Evolutionary conservation across 2,113 vertebrate species (phyloP).

Genomic region (Plectropomus leopardus): DNA sequence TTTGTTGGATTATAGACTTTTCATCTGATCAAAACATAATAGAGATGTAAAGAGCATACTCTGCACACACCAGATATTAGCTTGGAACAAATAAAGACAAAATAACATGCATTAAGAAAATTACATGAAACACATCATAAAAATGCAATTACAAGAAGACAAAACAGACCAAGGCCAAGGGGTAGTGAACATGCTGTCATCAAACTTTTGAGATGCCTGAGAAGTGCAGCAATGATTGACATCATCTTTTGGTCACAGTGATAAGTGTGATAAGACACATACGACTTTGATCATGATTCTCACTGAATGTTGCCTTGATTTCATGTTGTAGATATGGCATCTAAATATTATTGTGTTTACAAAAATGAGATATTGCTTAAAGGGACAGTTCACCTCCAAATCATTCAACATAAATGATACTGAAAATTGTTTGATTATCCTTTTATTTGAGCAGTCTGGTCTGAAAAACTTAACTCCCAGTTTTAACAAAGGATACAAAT

Average conservation of each 20-base stretch:
- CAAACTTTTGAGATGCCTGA: not conserved
- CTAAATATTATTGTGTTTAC: not conserved
- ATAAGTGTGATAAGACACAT: not conserved
- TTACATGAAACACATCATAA: not conserved
- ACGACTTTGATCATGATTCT: constrained; percentile 8
- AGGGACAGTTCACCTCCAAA: too few relatives aligned
- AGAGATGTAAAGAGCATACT: not conserved
- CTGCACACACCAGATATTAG: not conserved
- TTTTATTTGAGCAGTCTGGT: too few relatives aligned
- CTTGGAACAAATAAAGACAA: not conserved
- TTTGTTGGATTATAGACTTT: not conserved
- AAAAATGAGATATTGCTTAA: not conserved
- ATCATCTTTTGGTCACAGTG: not conserved
- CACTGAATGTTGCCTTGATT: not conserved
- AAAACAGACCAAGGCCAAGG: rapidly evolving
- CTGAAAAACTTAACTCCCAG: too few relatives aligned
- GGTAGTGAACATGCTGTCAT: not conserved
- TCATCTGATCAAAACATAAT: not conserved
- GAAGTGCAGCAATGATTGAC: not conserved
- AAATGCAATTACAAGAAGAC: not conserved
- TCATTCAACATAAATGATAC: too few relatives aligned
- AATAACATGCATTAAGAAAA: not conserved
- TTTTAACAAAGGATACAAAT: too few relatives aligned
- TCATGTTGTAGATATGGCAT: not conserved
- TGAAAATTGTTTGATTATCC: too few relatives aligned